Base-by-base conservation (phyloP, 2,888 invertebrate species). In the Cecidostiba fungosa region DNA sequence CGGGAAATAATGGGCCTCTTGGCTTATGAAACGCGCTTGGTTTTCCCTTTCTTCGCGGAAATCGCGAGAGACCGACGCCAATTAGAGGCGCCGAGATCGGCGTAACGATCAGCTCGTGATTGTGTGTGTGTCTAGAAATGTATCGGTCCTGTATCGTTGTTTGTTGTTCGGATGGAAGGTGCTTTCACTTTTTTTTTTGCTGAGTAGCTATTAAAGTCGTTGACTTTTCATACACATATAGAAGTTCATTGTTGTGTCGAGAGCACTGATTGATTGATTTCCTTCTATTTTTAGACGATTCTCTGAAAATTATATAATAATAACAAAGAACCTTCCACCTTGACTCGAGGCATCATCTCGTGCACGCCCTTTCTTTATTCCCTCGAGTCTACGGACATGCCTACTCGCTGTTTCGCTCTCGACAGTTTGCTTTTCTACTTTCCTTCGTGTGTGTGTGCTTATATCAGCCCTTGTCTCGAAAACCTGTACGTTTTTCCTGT, bases 331-430 rank as follows among this genome's bases (percentile, higher is more conserved):
- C 54, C 12, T 62, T n/a, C n/a, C n/a, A n/a, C n/a, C n/a, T 47
- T 16, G 36, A 36, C 36, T 32, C 50, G 39, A 26, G 39, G 50
- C 47, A 74, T 82, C 74, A 23, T 19, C 66, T 82, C 66, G 47
- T 43, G 77, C 72, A 83, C 83, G 70, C 83, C 78, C 73, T 73
- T 77, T 84, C 72, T 77, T 77, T 47, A 62, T 83, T 72, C 77
- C 39, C 36, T 54, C 36, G 77, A 50, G 16, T 23, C 50, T 59
- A 47, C 50, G 39, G 19, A n/a, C 29, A 50, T 74, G 50, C 50
- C 74, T 79, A 84, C 47, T 84, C 36, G 32, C 47, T 47, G 66
- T 84, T 84, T 73, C 43, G 3, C 59, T 77, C 43, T 77, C 43
- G 47, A 66, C 78, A 66, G 72, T 36, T 43, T 16, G 16, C 10